Evolutionary conservation across 2,797 vertebrate species (phyloP).

Genomic region (Chiroxiphia lanceolata): DNA sequence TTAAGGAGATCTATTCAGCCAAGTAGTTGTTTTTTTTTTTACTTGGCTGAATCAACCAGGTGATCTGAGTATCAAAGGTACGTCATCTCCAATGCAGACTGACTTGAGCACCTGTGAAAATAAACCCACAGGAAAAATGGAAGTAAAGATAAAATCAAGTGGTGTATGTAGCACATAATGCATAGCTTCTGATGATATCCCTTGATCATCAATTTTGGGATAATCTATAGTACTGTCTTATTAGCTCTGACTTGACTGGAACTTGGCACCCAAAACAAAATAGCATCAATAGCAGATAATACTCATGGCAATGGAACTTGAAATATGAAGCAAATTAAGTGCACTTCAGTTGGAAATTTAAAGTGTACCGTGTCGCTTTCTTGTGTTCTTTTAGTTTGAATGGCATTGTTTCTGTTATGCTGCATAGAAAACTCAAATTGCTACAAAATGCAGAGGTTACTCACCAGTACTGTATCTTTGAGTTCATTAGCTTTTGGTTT

Average conservation of each 20-base stretch:
- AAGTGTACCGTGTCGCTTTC: not conserved
- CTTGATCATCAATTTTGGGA: not conserved
- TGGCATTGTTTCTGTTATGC: slow-evolving; percentile 2
- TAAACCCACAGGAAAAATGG: not conserved
- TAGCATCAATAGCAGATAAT: not conserved
- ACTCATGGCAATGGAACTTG: not conserved
- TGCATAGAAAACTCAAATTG: slow-evolving; percentile 24
- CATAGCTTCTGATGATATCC: not conserved
- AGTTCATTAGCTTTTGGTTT: slow-evolving; percentile 34
- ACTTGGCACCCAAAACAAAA: not conserved
- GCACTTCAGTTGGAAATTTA: not conserved
- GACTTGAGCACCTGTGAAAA: not conserved
- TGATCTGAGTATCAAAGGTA: slow-evolving; percentile 5
- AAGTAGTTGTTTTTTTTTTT: not conserved
- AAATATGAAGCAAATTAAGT: not conserved
- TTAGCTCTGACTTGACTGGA: not conserved
- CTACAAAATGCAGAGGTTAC: not conserved
- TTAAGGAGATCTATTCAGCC: not conserved
- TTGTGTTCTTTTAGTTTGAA: not conserved
- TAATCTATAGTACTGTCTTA: not conserved
- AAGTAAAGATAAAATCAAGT: not conserved
- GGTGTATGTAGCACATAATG: not conserved
- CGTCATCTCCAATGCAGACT: not conserved
- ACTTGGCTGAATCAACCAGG: not conserved
- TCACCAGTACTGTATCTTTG: slow-evolving; percentile 49